Conservation (phyloP, 1,140 invertebrate species). For the Pseudoatta argentina region DNA sequence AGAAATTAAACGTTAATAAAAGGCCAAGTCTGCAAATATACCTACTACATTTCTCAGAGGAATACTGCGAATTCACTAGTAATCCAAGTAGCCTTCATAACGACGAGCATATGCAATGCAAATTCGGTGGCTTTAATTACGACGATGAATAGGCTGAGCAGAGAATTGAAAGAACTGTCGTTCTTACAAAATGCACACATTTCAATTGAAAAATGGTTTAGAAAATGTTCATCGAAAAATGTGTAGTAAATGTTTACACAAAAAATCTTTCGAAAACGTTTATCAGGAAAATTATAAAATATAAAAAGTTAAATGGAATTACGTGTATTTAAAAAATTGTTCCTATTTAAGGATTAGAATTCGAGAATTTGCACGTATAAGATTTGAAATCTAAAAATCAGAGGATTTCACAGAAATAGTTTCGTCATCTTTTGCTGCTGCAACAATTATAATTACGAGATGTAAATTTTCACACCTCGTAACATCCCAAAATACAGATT, state of each 20-base stretch:
- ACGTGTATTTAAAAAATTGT: not conserved
- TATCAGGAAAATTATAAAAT: not conserved
- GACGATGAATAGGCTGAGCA: not conserved
- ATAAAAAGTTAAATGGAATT: not conserved
- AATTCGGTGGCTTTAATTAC: slow-evolving; percentile 30
- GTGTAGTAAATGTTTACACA: not conserved
- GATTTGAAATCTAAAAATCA: not conserved
- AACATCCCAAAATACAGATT: not conserved
- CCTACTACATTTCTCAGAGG: not conserved
- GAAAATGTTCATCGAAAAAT: not conserved
- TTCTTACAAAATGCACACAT: not conserved
- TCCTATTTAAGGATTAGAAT: not conserved
- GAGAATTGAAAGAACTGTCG: not conserved
- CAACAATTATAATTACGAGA: not conserved
- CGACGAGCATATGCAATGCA: not conserved
- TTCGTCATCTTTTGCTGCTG: not conserved
- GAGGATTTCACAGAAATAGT: not conserved
- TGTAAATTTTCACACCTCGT: not conserved
- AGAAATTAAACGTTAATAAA: slow-evolving; percentile 14
- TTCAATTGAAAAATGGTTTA: not conserved
- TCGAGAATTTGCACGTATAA: not conserved
- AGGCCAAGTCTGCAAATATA: not conserved
- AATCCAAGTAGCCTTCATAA: slow-evolving; percentile 19
- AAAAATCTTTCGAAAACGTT: not conserved
- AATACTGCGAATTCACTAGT: not conserved